Percentiles rank a stretch among this genome's conserved stretches.
Evolutionary conservation across 2,888 invertebrate species (phyloP).

Genomic region (Heliconius cydno): DNA sequence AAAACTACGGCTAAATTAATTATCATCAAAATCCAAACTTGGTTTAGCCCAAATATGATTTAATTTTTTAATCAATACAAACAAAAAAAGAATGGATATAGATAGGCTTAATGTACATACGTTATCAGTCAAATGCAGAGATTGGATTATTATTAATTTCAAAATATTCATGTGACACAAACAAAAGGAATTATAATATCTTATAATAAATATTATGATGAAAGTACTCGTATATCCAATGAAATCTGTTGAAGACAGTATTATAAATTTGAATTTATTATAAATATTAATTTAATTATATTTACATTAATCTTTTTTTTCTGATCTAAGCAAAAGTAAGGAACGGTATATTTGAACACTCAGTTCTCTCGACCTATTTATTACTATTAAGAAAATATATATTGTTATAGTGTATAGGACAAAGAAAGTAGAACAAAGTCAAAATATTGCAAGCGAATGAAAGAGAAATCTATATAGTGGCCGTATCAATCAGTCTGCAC

Average conservation of each 20-base stretch:
- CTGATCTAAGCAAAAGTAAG: too few species aligned
- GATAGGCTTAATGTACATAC: not conserved
- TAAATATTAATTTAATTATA: too few species aligned
- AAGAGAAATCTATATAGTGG: too few species aligned
- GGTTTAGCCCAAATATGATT: not conserved
- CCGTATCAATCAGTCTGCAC: too few species aligned
- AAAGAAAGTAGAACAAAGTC: too few species aligned
- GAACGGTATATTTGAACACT: too few species aligned
- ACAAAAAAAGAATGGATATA: slow-evolving; percentile 1
- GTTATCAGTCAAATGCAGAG: slow-evolving; percentile 2
- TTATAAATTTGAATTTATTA: not conserved
- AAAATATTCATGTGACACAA: not conserved
- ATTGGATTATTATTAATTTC: not conserved
- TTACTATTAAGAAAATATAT: too few species aligned
- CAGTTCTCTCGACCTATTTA: too few species aligned
- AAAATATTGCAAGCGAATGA: too few species aligned
- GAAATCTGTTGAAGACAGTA: too few species aligned
- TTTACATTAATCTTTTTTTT: too few species aligned
- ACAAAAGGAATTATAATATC: not conserved
- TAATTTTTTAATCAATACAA: not conserved
- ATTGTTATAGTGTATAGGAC: too few species aligned
- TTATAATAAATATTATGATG: not conserved
- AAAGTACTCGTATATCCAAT: not conserved
- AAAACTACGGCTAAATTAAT: not conserved
- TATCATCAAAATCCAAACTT: not conserved